A percentile compares a stretch with the other conserved stretches of the same genome.
Conservation (phyloP, 2,888 invertebrate genomes). For the Agriotes lineatus region DNA sequence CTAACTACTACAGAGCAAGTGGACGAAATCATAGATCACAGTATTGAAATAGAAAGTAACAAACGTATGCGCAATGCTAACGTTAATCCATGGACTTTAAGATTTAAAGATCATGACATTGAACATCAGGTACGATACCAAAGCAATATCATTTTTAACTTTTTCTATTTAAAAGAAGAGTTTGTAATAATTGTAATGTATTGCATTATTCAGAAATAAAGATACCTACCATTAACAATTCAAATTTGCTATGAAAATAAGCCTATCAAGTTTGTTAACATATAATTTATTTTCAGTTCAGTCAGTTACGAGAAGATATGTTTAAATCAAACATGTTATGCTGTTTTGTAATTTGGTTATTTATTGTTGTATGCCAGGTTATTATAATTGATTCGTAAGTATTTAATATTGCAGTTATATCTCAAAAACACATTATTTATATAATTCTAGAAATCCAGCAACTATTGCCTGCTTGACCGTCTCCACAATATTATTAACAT, state of each 20-base stretch:
- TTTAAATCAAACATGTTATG: constrained; percentile 96
- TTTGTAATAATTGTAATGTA: too few relatives aligned
- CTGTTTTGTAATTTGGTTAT: constrained; percentile 91
- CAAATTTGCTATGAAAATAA: too few relatives aligned
- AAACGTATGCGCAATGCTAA: constrained; percentile 89
- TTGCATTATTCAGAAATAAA: too few relatives aligned
- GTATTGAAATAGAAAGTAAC: constrained; percentile 91
- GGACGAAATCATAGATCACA: constrained; percentile 85
- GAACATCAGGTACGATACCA: constrained; percentile 88
- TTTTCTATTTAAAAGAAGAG: too few relatives aligned
- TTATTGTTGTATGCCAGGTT: constrained; percentile 83
- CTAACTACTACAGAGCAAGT: constrained; percentile 69
- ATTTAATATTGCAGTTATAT: too few relatives aligned
- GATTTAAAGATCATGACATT: constrained; percentile 84
- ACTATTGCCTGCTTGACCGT: constrained; percentile 72
- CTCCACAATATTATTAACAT: constrained; percentile 78
- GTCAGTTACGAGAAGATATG: constrained; percentile 88
- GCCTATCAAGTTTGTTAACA: too few relatives aligned
- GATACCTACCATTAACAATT: too few relatives aligned
- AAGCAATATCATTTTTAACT: too few relatives aligned
- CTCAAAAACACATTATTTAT: too few relatives aligned
- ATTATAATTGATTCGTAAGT: constrained; percentile 80
- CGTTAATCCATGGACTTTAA: constrained; percentile 87
- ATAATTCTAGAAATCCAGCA: constrained; percentile 69
- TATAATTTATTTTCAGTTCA: constrained; percentile 73